A percentile compares a stretch with the other conserved stretches of the same genome.
These are phyloP conservation scores for Chionis minor DNA, from an alignment of 2,113 vertebrate species.

Conservation along the genomic window DNA sequence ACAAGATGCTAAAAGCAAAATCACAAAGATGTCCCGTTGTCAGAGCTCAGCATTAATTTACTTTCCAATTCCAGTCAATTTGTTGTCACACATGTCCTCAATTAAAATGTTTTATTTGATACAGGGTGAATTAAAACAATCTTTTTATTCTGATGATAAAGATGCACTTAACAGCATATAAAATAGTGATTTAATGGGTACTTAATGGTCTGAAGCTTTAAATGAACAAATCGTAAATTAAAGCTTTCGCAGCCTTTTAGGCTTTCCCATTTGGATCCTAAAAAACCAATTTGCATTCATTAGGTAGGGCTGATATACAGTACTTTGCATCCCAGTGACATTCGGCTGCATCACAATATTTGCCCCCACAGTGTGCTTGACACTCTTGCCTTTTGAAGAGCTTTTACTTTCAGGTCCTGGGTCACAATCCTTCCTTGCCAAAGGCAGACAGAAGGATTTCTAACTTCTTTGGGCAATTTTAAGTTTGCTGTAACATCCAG, in stretches of 20 bases:
- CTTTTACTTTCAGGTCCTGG: neutral
- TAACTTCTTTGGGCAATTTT: neutral
- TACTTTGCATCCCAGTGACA: neutral
- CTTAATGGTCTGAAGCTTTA: constrained; percentile 45
- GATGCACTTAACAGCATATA: constrained; percentile 38
- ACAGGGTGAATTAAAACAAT: constrained; percentile 36
- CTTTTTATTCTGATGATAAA: constrained; percentile 42
- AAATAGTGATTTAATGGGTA: constrained; percentile 39
- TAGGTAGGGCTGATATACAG: neutral
- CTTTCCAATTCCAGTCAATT: constrained; percentile 27
- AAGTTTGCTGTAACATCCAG: neutral
- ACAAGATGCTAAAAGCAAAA: neutral
- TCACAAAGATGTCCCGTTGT: neutral
- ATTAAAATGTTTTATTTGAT: constrained; percentile 56
- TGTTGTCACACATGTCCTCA: constrained; percentile 33
- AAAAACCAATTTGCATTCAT: constrained; percentile 27
- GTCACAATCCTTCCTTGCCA: neutral
- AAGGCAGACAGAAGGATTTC: neutral
- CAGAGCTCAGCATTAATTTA: constrained; percentile 1
- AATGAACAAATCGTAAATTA: constrained; percentile 53
- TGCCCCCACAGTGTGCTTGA: neutral
- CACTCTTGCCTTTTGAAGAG: neutral
- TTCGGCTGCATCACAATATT: neutral
- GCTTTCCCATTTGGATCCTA: constrained; percentile 24
- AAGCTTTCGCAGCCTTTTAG: constrained; percentile 18